A percentile compares a stretch with the other conserved stretches of the same genome.
Conservation (phyloP, 2,888 invertebrate genomes). For the Nomada ruficornis region DNA sequence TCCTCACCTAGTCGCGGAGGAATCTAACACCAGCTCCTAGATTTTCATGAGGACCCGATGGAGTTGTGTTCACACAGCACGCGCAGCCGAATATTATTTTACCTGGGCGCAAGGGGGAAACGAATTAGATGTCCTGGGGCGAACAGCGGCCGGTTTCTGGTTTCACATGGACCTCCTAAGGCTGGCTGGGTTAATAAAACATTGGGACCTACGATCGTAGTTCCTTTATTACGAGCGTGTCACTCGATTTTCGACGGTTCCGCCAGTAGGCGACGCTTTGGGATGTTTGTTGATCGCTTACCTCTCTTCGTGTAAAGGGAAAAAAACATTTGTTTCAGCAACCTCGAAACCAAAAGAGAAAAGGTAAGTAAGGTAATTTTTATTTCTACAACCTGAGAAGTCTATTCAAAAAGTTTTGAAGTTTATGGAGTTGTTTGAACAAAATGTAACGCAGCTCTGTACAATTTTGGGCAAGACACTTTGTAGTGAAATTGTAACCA, state of each 20-base stretch:
- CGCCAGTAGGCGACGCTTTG: neutral
- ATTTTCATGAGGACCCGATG: slow-evolving; percentile 62
- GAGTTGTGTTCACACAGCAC: slow-evolving; percentile 68
- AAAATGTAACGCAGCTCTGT: too few species aligned
- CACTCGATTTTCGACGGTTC: slow-evolving; percentile 4
- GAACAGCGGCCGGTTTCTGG: slow-evolving; percentile 75
- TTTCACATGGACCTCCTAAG: slow-evolving; percentile 77
- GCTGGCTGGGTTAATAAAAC: slow-evolving; percentile 60
- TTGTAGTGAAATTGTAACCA: too few species aligned
- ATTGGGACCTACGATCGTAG: slow-evolving; percentile 21
- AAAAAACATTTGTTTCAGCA: neutral
- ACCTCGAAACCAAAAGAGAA: too few species aligned
- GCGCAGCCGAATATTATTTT: slow-evolving; percentile 77
- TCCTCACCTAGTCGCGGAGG: slow-evolving; percentile 62
- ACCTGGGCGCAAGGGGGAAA: slow-evolving; percentile 69
- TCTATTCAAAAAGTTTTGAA: too few species aligned
- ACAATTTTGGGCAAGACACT: too few species aligned
- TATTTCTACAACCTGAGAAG: neutral
- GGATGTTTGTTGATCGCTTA: slow-evolving; percentile 3
- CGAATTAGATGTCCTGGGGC: slow-evolving; percentile 79
- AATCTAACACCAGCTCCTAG: slow-evolving; percentile 71
- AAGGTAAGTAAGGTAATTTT: too few species aligned
- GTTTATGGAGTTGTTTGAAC: too few species aligned
- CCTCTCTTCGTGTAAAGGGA: neutral
- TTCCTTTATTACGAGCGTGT: slow-evolving; percentile 28